Conservation (phyloP, 2,888 invertebrate genomes). For the Drosophila affinis region DNA sequence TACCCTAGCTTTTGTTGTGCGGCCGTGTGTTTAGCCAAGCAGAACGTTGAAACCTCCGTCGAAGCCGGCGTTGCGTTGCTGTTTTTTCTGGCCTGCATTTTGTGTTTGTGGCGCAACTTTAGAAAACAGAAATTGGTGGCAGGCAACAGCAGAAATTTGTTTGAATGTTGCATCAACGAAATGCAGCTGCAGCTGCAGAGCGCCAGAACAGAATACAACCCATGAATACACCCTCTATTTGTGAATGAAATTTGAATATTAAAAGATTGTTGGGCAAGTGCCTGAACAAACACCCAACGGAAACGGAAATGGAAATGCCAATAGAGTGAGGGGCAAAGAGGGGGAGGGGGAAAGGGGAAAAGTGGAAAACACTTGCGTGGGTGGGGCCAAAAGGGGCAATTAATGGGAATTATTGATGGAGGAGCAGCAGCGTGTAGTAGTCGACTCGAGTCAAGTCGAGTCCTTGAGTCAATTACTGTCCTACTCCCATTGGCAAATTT, state of each 20-base stretch:
- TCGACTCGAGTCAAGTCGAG: constrained; percentile 10
- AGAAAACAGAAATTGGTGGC: constrained; percentile 53
- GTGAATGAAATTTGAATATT: constrained; percentile 71
- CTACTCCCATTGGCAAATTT: constrained; percentile 38
- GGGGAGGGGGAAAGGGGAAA: not conserved
- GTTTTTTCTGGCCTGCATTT: constrained; percentile 45
- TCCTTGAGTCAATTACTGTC: constrained; percentile 42
- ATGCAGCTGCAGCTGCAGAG: constrained; percentile 3
- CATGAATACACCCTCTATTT: constrained; percentile 15
- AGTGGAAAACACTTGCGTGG: constrained; percentile 17
- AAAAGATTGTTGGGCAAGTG: constrained; percentile 71
- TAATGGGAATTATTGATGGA: constrained; percentile 42
- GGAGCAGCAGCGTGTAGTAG: not conserved
- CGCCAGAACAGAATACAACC: not conserved
- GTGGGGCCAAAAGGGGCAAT: constrained; percentile 28
- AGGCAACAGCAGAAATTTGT: constrained; percentile 22
- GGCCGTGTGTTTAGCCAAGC: constrained; percentile 55
- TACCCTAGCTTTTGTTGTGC: constrained; percentile 42
- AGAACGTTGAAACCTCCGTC: constrained; percentile 57
- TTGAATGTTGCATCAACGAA: constrained; percentile 37
- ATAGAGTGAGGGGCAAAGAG: constrained; percentile 19
- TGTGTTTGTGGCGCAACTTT: constrained; percentile 44
- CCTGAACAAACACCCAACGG: constrained; percentile 56
- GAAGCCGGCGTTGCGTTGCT: constrained; percentile 19
- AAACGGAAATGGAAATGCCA: constrained; percentile 74